phyloP scores from a whole-genome alignment of 2,797 vertebrate genomes.

The Acanthiza pusilla region DNA sequence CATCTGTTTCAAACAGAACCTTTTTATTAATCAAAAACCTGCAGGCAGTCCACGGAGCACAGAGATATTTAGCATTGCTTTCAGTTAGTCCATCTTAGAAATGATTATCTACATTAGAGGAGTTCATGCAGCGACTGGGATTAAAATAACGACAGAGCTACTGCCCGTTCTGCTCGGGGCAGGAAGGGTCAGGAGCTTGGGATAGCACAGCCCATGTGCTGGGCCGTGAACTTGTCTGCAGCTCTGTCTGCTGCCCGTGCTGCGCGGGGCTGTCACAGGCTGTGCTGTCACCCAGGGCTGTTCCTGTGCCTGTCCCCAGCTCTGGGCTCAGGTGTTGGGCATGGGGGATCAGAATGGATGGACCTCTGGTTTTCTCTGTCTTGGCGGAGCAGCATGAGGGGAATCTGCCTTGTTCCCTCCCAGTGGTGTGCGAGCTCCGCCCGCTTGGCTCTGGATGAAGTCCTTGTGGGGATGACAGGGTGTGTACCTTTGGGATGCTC shows the following conservation, averaged over 20 bases:
- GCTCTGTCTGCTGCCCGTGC: neutral
- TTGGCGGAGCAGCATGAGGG: neutral
- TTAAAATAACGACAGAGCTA: neutral
- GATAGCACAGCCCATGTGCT: rapidly evolving
- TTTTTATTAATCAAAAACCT: neutral
- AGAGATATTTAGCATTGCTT: neutral
- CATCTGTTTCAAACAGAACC: neutral
- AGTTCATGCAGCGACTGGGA: neutral
- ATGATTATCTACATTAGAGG: conserved; percentile 1
- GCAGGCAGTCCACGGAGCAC: neutral
- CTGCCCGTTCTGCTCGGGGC: neutral
- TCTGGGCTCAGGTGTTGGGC: neutral
- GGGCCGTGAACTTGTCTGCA: rapidly evolving
- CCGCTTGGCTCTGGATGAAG: rapidly evolving
- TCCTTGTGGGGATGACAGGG: neutral
- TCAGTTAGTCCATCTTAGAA: conserved; percentile 1
- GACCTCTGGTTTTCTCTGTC: neutral
- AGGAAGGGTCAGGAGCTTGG: neutral
- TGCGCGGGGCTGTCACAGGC: neutral
- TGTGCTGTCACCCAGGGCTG: neutral
- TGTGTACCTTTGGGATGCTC: neutral
- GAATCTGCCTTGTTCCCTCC: neutral
- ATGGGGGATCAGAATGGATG: rapidly evolving
- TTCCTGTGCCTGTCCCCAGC: neutral
- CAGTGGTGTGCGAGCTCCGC: neutral